Base-by-base conservation (phyloP, 2,113 vertebrate species). In the Prolemur simus region DNA sequence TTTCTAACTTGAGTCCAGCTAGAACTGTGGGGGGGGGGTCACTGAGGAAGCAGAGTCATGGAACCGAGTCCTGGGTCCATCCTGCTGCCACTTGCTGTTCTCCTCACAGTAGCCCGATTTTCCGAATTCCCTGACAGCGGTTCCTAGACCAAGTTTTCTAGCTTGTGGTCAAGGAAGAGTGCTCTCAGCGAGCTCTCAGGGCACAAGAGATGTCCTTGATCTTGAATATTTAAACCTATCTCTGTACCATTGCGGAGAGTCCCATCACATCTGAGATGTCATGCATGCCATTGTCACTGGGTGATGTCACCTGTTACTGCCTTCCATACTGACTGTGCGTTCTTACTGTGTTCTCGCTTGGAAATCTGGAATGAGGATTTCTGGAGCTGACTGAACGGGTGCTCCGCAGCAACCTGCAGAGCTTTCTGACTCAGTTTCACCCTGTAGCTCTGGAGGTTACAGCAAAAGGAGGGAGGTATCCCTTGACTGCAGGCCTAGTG, bases 61-160 rank as follows among this genome's bases (percentile, higher is more conserved):
- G 23, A 39, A n/a, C 29, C 39, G 74, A 64, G n/a, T 71, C 56
- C n/a, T 1, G 29, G 32, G 47, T 39, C 9, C 8, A 0, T 56
- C 15, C 1, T 29, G 13, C 5, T 32, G 21, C 64, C 12, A 8
- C 5, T 64, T 6, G 12, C 21, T 21, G 34, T 27, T 39, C 15
- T 29, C 2, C 6, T 83, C 66, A 17, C 0, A 2, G 45, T 0
- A 15, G 45, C n/a, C 37, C 63, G 17, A 8, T 20, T 10, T 45
- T 27, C 6, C 8, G 39, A 54, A 45, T 47, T 63, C 27, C 37
- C 60, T 17, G 58, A 39, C 6, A 6, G 58, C 4, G 17, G 42
- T 32, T 60, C 27, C 69, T 56, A 39, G 45, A 23, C 76, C 56
- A 2, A 20, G 1, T 17, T 49, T 77, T 45, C 39, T 47, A 60